phyloP scores from a whole-genome alignment of 1,140 invertebrate genomes.

The Drosophila melanica region DNA sequence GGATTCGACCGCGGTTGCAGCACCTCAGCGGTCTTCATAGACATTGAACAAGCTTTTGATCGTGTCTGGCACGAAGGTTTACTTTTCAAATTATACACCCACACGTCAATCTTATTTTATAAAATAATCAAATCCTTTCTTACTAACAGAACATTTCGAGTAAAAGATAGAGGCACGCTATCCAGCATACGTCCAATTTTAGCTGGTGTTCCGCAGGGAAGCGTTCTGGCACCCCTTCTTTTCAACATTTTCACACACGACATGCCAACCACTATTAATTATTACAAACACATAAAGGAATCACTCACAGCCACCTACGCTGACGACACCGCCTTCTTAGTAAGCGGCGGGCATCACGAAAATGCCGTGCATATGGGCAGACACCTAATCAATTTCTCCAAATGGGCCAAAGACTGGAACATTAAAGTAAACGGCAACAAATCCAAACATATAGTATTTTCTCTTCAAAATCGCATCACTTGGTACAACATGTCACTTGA shows the following conservation, averaged over 20 bases:
- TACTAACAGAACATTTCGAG: not conserved
- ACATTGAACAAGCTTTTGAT: not conserved
- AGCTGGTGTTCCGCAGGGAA: not conserved
- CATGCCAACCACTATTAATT: not conserved
- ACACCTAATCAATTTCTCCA: not conserved
- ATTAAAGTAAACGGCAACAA: not conserved
- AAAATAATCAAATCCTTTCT: not conserved
- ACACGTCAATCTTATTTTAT: not conserved
- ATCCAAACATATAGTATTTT: not conserved
- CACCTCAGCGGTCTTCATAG: not conserved
- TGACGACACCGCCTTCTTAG: not conserved
- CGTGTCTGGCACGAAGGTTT: not conserved
- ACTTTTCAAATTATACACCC: not conserved
- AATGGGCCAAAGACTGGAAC: not conserved
- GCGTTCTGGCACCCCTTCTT: not conserved
- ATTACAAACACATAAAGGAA: no score
- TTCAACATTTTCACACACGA: not conserved
- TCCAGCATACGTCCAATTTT: not conserved
- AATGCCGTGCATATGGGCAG: not conserved
- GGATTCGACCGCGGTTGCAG: not conserved
- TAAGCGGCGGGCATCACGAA: not conserved
- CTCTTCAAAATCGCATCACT: not conserved
- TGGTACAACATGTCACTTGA: not conserved
- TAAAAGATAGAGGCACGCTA: not conserved
- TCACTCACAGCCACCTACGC: conserved; percentile 1